Conservation (phyloP, 2,797 vertebrate genomes). For the Triplophysa yarkandensis region DNA sequence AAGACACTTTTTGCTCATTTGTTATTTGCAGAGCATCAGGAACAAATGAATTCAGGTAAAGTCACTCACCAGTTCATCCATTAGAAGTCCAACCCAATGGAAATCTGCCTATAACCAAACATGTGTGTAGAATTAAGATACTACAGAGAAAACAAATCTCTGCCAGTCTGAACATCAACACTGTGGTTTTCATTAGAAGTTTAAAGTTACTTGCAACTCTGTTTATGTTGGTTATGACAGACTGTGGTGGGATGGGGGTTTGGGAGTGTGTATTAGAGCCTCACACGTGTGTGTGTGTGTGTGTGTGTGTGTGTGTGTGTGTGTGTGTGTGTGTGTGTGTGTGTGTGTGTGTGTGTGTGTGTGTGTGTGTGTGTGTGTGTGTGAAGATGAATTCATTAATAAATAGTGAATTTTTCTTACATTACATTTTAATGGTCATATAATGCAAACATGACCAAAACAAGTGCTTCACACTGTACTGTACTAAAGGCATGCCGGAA, state of each 20-base stretch:
- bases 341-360: not conserved
- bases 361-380: conserved; percentile 9
- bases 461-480: not conserved
- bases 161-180: conserved; percentile 21
- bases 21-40: conserved; percentile 3
- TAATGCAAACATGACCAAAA: conserved; percentile 8
- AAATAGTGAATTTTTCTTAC: not conserved
- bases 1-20: not conserved
- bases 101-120: conserved; percentile 11
- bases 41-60: not conserved
- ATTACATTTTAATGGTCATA: not conserved
- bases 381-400: not conserved
- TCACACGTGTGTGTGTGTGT: conserved; percentile 1
- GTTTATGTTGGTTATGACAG: conserved; percentile 37
- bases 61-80: conserved; percentile 29
- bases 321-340: not conserved
- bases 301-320: not conserved
- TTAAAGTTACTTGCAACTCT: conserved; percentile 23
- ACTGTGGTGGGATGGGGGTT: not conserved
- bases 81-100: conserved; percentile 2
- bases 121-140: conserved; percentile 18
- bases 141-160: conserved; percentile 26
- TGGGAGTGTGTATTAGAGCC: conserved; percentile 14
- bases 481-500: not conserved
- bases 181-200: conserved; percentile 40